Base-by-base conservation (phyloP, 2,888 invertebrate species). In the Lycia hirtaria region DNA sequence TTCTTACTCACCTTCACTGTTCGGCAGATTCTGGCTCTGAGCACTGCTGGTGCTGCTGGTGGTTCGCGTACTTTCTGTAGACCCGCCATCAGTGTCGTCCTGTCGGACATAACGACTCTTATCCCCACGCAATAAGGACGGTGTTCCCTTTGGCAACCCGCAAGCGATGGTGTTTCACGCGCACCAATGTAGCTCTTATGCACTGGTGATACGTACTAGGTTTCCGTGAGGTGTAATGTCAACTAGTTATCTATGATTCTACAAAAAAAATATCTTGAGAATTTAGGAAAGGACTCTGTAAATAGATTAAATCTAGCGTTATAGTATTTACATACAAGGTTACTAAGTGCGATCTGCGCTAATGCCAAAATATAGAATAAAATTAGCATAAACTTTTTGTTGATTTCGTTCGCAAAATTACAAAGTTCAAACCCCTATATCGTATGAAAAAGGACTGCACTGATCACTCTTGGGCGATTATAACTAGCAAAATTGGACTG, bases 1-100 rank as follows among this genome's bases (percentile, higher is more conserved):
- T n/a, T n/a, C n/a, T 4, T 3, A 72, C 76, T 63, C 57, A 91
- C 92, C 92, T 19, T 92, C 92, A 61, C 87, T 88, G 41, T 83
- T 92, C 1, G 92, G 92, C 64, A 92, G 66, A 35, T 83, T 86
- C 69, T 88, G 88, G 59, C 89, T 90, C 68, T 85, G 93, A 65
- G 77, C 89, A 76, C 89, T 88, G 68, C 85, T 88, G 10, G 85
- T 83, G 50, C 87, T 87, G 73, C 87, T 88, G 49, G 87, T 91
- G 45, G 87, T 91, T 14, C 85, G 66, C 0, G 91, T 86, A 56
- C 85, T 89, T 35, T 87, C 90, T 4, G 91, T 83, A 1, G 92
- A 91, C 12, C 45, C 56, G 14, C 82, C 87, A 70, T 95, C 95
- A 19, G 94, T 93, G 69, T 94, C 93, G 73, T 95, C 95, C 85